These are phyloP conservation scores for Varecia variegata DNA, from an alignment of 2,797 vertebrate species.

Conservation along the genomic window DNA sequence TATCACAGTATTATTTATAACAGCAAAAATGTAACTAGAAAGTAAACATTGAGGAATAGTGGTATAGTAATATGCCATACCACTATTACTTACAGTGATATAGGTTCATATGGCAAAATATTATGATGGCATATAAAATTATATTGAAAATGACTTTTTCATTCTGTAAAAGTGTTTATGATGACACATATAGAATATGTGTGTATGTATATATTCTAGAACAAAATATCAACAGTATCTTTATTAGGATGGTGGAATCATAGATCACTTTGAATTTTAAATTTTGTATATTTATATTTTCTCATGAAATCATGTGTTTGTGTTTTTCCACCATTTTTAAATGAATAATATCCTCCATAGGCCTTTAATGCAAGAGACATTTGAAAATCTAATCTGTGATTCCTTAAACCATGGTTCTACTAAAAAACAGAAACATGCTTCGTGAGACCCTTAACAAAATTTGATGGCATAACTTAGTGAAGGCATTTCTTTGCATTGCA, in stretches of 20 bases:
- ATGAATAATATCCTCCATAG: not conserved
- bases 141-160: not conserved
- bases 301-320: not conserved
- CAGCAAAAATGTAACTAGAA: not conserved
- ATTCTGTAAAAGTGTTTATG: not conserved
- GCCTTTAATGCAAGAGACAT: not conserved
- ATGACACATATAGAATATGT: not conserved
- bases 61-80: not conserved
- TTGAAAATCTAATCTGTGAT: not conserved
- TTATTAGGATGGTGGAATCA: not conserved
- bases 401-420: not conserved
- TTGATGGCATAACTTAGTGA: not conserved
- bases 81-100: not conserved
- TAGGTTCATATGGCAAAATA: not conserved
- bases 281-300: not conserved
- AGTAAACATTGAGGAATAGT: not conserved
- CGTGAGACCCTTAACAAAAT: not conserved
- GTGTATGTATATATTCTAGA: not conserved
- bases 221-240: not conserved
- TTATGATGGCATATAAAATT: not conserved
- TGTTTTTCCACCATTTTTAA: not conserved
- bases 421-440: not conserved
- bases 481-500: not conserved
- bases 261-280: not conserved
- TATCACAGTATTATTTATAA: not conserved